These are phyloP conservation scores for Agelaius tricolor DNA, from an alignment of 2,113 vertebrate genomes.

Conservation along the genomic window DNA sequence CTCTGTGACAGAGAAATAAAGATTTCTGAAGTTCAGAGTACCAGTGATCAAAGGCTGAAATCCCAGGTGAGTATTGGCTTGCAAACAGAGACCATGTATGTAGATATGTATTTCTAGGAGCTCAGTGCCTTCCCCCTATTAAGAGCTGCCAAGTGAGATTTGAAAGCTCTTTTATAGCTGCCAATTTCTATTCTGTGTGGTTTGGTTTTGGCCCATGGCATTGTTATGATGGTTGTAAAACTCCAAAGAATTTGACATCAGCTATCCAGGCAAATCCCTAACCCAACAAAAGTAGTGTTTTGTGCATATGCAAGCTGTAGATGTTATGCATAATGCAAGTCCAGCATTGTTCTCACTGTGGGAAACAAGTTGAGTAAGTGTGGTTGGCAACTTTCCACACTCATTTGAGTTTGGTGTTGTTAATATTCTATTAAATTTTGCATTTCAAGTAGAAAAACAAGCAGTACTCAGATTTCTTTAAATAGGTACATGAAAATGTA, in stretches of 20 bases:
- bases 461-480: conserved; percentile 37
- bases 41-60: neutral
- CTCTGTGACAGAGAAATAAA: conserved; percentile 40
- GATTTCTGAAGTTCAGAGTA: conserved; percentile 18
- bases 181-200: neutral
- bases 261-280: neutral
- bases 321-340: neutral
- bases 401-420: conserved; percentile 8
- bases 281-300: neutral
- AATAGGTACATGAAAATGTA: conserved; percentile 47
- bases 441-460: neutral
- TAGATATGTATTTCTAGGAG: neutral
- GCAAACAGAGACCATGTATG: neutral
- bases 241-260: neutral
- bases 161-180: conserved; percentile 1
- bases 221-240: neutral
- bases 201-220: neutral
- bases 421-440: conserved; percentile 10
- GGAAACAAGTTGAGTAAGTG: neutral
- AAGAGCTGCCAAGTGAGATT: neutral
- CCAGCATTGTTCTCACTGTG: neutral
- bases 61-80: neutral
- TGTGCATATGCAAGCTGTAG: neutral
- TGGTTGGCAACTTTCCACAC: neutral
- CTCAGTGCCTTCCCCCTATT: neutral